These are phyloP conservation scores for Sitta carolinensis DNA, from an alignment of 2,797 vertebrate species.

Conservation along the genomic window DNA sequence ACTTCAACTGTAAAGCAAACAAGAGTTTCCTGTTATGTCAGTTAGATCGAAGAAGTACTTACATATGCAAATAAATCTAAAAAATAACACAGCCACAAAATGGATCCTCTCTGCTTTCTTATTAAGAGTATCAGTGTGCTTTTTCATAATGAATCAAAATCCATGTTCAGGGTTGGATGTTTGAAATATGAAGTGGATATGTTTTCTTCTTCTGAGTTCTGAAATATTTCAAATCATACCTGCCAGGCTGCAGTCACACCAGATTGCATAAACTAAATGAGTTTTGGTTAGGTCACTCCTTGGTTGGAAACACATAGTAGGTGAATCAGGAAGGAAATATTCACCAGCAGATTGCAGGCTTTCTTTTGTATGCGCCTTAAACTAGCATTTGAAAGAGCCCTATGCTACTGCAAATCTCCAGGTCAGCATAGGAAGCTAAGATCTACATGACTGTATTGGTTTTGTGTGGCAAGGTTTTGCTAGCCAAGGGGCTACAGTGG, in stretches of 20 bases:
- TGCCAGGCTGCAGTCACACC: neutral
- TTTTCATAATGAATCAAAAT: neutral
- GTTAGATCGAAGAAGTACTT: constrained; percentile 10
- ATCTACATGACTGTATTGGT: rapidly evolving
- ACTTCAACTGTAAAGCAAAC: constrained; percentile 29
- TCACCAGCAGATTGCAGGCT: neutral
- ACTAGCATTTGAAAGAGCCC: neutral
- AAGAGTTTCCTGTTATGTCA: constrained; percentile 46
- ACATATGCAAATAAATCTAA: constrained; percentile 16
- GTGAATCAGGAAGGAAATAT: neutral
- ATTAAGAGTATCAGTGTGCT: neutral
- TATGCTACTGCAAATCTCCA: neutral
- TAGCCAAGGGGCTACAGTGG: neutral
- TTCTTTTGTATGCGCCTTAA: neutral
- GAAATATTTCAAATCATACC: constrained; percentile 2
- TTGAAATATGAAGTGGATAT: neutral
- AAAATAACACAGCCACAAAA: constrained; percentile 42
- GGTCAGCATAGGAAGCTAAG: neutral
- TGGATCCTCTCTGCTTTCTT: neutral
- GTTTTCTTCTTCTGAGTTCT: constrained; percentile 33
- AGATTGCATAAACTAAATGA: neutral
- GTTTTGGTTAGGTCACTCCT: constrained; percentile 42
- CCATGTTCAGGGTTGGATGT: neutral
- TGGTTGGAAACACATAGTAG: neutral
- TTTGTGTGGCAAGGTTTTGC: neutral